Conservation (phyloP, 2,113 vertebrate genomes). For the Pygoscelis adeliae region DNA sequence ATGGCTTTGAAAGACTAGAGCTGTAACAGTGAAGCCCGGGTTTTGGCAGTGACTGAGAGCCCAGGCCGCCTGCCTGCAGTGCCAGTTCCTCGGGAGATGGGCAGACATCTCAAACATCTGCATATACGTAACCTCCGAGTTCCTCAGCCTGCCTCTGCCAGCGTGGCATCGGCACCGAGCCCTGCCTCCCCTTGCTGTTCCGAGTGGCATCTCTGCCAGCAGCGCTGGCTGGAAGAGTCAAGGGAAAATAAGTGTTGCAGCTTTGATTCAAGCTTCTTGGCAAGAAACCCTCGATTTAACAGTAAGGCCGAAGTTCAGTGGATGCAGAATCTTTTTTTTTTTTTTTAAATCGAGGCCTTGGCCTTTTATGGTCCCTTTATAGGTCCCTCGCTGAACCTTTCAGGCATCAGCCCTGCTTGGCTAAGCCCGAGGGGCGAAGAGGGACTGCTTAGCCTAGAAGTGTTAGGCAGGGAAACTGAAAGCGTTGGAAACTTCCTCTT, state of each 20-base stretch:
- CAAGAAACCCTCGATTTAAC: not conserved
- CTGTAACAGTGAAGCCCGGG: rapidly evolving
- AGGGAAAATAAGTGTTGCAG: not conserved
- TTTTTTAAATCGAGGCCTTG: not conserved
- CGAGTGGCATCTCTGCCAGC: not conserved
- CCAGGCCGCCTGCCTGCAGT: not conserved
- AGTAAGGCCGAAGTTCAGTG: not conserved
- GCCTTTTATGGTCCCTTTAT: not conserved
- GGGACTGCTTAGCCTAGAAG: not conserved
- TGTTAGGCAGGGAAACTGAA: not conserved
- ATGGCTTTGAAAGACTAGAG: not conserved
- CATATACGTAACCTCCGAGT: rapidly evolving
- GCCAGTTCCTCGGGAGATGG: not conserved
- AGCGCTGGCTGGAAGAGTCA: not conserved
- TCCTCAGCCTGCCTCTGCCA: not conserved
- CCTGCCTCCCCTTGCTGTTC: not conserved
- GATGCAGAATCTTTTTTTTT: not conserved
- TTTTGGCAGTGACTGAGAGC: not conserved
- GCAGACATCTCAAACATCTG: not conserved
- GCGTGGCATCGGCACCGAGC: not conserved
- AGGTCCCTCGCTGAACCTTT: not conserved
- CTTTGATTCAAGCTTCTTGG: not conserved
- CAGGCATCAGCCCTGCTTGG: not conserved
- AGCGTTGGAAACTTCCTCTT: not conserved
- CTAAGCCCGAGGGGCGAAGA: not conserved